A percentile compares a stretch with the other conserved stretches of the same genome.
phyloP scores from a whole-genome alignment of 2,797 vertebrate genomes.

The Cyprinella venusta region DNA sequence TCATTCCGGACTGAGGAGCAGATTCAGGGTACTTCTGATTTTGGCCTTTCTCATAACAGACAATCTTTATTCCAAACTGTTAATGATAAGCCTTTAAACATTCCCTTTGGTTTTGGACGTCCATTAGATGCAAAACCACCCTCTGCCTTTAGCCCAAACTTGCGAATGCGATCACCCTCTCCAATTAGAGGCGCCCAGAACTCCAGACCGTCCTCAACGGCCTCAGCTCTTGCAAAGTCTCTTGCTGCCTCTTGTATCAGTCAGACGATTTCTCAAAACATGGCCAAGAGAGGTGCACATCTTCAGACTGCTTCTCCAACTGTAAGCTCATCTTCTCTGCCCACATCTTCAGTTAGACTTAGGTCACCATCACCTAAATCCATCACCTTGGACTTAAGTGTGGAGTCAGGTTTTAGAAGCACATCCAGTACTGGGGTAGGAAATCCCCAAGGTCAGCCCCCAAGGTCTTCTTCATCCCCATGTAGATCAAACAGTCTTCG shows the following conservation, averaged over 20 bases:
- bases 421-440: slow-evolving; percentile 42
- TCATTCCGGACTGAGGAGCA: slow-evolving; percentile 55
- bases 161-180: slow-evolving; percentile 51
- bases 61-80: slow-evolving; percentile 17
- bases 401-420: slow-evolving; percentile 34
- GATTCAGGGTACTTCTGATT: slow-evolving; percentile 35
- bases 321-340: slow-evolving; percentile 26
- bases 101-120: not conserved
- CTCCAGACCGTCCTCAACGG: slow-evolving; percentile 61
- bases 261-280: slow-evolving; percentile 84
- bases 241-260: slow-evolving; percentile 86
- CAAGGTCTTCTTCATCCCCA: slow-evolving; percentile 55
- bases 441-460: slow-evolving; percentile 44
- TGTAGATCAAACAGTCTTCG: slow-evolving; percentile 54
- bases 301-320: slow-evolving; percentile 56
- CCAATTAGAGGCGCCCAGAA: slow-evolving; percentile 54
- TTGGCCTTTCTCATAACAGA: not conserved
- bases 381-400: slow-evolving; percentile 14
- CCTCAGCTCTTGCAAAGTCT: slow-evolving; percentile 79
- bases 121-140: slow-evolving; percentile 27
- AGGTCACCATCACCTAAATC: slow-evolving; percentile 71
- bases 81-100: slow-evolving; percentile 38
- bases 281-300: slow-evolving; percentile 71
- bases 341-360: slow-evolving; percentile 58
- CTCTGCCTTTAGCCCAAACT: slow-evolving; percentile 64